Percentiles rank a stretch among this genome's conserved stretches.
phyloP scores from a whole-genome alignment of 2,888 invertebrate genomes.

The Pachymerium ferrugineum region DNA sequence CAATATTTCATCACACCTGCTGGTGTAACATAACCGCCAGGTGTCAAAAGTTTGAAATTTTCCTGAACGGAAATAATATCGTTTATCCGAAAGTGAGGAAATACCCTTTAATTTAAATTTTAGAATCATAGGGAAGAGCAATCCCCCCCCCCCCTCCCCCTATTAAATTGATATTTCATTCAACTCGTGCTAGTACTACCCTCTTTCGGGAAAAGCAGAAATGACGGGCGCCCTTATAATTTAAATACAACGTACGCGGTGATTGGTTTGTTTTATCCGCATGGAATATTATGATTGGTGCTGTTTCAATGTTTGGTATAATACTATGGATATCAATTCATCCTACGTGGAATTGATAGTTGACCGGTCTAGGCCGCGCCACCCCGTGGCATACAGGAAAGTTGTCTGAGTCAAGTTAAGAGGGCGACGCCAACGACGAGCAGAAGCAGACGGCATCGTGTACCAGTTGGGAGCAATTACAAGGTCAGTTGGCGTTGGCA shows the following conservation, averaged over 20 bases:
- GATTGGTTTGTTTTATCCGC: neutral
- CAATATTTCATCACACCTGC: too few species aligned
- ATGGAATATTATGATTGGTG: neutral
- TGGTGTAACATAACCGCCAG: too few species aligned
- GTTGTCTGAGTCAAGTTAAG: constrained; percentile 5
- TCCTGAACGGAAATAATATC: too few species aligned
- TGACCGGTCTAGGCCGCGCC: neutral
- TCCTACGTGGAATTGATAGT: neutral
- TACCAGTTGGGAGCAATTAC: constrained; percentile 24
- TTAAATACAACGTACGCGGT: neutral
- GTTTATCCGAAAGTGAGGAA: too few species aligned
- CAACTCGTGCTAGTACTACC: neutral
- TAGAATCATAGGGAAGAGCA: too few species aligned
- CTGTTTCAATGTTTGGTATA: neutral
- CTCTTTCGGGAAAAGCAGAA: neutral
- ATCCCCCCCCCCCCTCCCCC: too few species aligned
- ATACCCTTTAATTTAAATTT: too few species aligned
- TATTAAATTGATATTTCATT: neutral
- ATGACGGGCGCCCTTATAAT: neutral
- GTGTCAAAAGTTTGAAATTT: too few species aligned
- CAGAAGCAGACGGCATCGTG: constrained; percentile 13
- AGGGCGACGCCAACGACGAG: constrained; percentile 1
- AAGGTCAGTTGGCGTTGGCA: constrained; percentile 27
- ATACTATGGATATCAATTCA: neutral
- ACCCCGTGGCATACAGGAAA: neutral